Percentiles rank a stretch among this genome's conserved stretches.
Evolutionary conservation across 2,113 vertebrate genomes (phyloP).

Genomic region (Oncorhynchus nerka): DNA sequence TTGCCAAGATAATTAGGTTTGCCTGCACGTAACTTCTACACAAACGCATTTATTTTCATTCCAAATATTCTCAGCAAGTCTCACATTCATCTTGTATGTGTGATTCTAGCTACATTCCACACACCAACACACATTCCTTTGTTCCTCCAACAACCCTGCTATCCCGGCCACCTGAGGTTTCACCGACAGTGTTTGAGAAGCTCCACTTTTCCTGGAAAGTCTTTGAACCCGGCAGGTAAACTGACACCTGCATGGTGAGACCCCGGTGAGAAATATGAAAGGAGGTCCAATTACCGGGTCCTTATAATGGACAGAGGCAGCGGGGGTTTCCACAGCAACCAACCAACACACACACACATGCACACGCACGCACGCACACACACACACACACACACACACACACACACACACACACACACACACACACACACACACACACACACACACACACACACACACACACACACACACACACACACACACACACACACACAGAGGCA

Average conservation of each 20-base stretch:
- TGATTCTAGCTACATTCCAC: not conserved
- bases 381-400: slow-evolving; percentile 3
- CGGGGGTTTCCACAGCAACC: slow-evolving; percentile 69
- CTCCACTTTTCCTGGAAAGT: slow-evolving; percentile 5
- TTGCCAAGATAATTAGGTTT: no score
- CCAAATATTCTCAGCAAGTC: not conserved
- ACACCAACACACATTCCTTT: slow-evolving; percentile 35
- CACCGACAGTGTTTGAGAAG: slow-evolving; percentile 38
- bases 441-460: not conserved
- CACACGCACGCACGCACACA: not conserved
- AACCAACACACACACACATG: slow-evolving; percentile 29
- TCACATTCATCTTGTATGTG: not conserved
- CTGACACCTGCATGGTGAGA: slow-evolving; percentile 58
- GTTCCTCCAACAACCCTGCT: slow-evolving; percentile 45
- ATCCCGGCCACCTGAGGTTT: slow-evolving; percentile 20
- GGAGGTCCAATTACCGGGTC: slow-evolving; percentile 73
- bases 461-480: not conserved
- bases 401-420: not conserved
- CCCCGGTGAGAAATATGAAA: slow-evolving; percentile 66
- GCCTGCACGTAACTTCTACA: not conserved
- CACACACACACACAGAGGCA: not conserved
- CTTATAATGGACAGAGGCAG: slow-evolving; percentile 65
- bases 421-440: slow-evolving; percentile 5
- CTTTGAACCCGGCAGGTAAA: slow-evolving; percentile 70
- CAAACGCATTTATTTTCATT: not conserved